phyloP scores from a whole-genome alignment of 92 coral and sea anemone genomes.

The Porites cylindrica region DNA sequence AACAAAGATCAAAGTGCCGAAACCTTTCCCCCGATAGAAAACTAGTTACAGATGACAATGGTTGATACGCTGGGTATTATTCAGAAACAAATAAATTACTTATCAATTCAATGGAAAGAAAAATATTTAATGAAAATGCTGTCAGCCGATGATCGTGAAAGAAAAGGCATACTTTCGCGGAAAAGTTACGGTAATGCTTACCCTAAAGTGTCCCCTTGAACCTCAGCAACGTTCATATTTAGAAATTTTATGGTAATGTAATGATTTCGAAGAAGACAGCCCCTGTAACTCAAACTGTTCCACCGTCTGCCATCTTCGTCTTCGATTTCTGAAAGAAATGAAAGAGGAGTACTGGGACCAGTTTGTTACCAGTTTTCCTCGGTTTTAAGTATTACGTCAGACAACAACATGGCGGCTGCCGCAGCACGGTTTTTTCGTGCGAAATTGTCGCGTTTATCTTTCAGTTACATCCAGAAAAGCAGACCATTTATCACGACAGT shows the following conservation, averaged over 20 bases:
- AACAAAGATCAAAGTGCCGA: too few relatives aligned
- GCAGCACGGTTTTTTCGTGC: conserved; percentile 26
- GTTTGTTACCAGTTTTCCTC: background rate
- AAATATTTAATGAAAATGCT: background rate
- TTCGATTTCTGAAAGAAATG: background rate
- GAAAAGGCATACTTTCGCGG: background rate
- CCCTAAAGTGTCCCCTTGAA: conserved; percentile 46
- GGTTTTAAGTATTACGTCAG: conserved; percentile 31
- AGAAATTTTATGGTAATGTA: background rate
- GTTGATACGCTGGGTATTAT: too few relatives aligned
- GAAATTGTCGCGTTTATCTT: conserved; percentile 50
- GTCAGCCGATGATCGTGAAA: background rate
- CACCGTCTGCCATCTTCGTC: conserved; percentile 32
- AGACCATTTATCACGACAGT: background rate
- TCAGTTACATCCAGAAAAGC: conserved; percentile 1
- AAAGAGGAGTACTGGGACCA: conserved; percentile 3
- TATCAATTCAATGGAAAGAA: too few relatives aligned
- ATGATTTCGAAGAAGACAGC: background rate
- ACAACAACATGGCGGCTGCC: conserved; percentile 65
- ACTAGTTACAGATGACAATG: too few relatives aligned
- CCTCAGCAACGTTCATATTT: conserved; percentile 2
- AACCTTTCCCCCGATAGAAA: too few relatives aligned
- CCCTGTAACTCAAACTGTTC: background rate
- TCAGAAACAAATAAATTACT: too few relatives aligned
- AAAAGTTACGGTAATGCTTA: background rate